Evolutionary conservation across 2,888 invertebrate species (phyloP), one percentile per base, ranked within the genome.

Genomic region (Mimas tiliae): DNA sequence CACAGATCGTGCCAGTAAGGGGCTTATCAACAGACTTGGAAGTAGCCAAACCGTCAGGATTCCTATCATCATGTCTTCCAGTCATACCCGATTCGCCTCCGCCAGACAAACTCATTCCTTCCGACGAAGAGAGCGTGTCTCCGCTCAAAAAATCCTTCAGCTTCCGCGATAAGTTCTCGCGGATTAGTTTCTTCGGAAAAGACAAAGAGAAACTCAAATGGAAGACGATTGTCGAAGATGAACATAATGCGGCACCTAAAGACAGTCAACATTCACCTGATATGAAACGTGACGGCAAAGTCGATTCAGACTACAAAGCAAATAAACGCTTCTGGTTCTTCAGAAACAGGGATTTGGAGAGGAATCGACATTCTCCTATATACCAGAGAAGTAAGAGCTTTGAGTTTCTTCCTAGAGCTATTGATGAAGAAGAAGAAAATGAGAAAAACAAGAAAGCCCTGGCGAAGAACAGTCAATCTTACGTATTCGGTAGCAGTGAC

Each of bases 301-400:
- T 70, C 3, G 88, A 89, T 19, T 81, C 85, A 11, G 90, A 90
- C 34, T 74, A 76, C 21, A 91, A 89, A 75, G 81, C 77, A 27
- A 86, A 84, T 53, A 93, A 91, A 73, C 83, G 91, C 0, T 92
- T 92, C 67, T 93, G 93, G 93, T 86, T 91, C 67, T 92, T 91
- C 64, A 79, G 88, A 68, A 87, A 88, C 63, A 91, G 85, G 70
- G 93, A 91, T 11, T 48, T 84, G 9, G 78, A 82, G 19, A 88
- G 88, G 65, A 84, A 80, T 11, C 78, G 76, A 11, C 75, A 79
- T 12, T 78, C 78, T 19, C 88, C 90, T 1, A 77, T 84, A 16
- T 93, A 92, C 68, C 84, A 81, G 70, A 79, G 93, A 47, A 94
- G 93, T 70, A 93, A 93, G 67, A 94, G 93, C 73, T 94, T 93